Base-by-base conservation (phyloP, 2,797 vertebrate species). In the Pseudomugil tenellus region DNA sequence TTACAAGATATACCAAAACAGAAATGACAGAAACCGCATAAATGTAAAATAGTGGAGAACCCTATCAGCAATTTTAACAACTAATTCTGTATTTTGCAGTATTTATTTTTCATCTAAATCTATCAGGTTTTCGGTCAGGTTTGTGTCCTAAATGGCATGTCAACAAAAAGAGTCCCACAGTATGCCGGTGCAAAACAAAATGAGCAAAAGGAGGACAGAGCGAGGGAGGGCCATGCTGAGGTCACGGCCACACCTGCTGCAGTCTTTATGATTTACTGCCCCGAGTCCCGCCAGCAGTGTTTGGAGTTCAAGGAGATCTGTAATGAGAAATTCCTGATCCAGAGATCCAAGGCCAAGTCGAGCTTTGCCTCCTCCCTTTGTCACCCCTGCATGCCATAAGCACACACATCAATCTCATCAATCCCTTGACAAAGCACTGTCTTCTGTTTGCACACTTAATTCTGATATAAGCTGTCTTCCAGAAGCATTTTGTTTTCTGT, bases 271-370 rank as follows among this genome's bases (percentile, higher is more conserved):
- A 96, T 96, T 97, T 95, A 95, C 92, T 91, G 91, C 81, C 66
- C 69, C 0, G 16, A 89, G 86, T 32, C 62, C 87, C 76, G 67
- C 63, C 86, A 89, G 87, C 90, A 88, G 89, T 91, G 77, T 80
- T 87, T 56, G 69, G 88, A 90, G 93, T 95, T 97, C 96, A 97
- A 96, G 95, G 95, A 92, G 92, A 94, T 88, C 82, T 67, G 77
- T 91, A 93, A 96, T 95, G 92, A 96, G 90, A 95, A 95, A 96
- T 95, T 92, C 86, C 93, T 93, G 88, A 88, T 92, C 91, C 90
- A 89, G 87, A 91, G 85, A 89, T 73, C 80, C 89, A 93, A 95
- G 92, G 86, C 82, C 90, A 58, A 62, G 56, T 41, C 17, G 25
- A 81, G 78, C 57, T 83, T 70, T 51, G 63, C 81, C 81, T 82